Conservation (phyloP, 2,113 vertebrate genomes). For the Tricholaema leucomelas region DNA sequence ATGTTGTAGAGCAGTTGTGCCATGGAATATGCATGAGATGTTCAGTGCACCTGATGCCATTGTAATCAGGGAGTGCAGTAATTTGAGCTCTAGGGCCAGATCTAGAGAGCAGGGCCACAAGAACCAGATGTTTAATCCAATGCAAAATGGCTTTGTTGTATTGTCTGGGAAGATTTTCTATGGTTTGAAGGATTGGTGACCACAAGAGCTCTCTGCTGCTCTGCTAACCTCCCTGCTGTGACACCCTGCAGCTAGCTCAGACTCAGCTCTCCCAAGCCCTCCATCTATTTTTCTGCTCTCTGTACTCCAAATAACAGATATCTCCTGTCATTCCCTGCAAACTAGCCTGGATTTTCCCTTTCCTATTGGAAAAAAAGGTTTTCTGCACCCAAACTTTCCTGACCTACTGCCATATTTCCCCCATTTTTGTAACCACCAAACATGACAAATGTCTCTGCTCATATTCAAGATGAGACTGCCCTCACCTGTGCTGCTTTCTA, state of each 20-base stretch:
- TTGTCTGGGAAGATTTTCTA: neutral
- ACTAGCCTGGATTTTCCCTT: neutral
- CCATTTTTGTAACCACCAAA: neutral
- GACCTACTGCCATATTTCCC: neutral
- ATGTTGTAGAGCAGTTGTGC: neutral
- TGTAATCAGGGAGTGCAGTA: neutral
- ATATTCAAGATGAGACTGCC: neutral
- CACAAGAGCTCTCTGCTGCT: neutral
- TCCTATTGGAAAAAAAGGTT: neutral
- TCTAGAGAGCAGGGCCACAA: neutral
- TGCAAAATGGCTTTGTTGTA: neutral
- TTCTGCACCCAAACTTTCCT: neutral
- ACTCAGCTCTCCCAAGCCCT: neutral
- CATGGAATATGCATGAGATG: neutral
- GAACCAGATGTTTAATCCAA: neutral
- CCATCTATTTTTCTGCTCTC: neutral
- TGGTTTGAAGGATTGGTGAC: neutral
- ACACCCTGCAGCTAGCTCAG: neutral
- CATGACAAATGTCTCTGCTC: neutral
- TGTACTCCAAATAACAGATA: neutral
- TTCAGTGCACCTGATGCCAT: neutral
- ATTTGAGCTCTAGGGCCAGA: neutral
- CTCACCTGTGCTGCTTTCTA: neutral
- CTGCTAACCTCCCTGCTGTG: neutral
- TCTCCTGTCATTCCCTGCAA: neutral